Evolutionary conservation across 2,888 invertebrate species (phyloP).

Genomic region (Meandrusa payeni): DNA sequence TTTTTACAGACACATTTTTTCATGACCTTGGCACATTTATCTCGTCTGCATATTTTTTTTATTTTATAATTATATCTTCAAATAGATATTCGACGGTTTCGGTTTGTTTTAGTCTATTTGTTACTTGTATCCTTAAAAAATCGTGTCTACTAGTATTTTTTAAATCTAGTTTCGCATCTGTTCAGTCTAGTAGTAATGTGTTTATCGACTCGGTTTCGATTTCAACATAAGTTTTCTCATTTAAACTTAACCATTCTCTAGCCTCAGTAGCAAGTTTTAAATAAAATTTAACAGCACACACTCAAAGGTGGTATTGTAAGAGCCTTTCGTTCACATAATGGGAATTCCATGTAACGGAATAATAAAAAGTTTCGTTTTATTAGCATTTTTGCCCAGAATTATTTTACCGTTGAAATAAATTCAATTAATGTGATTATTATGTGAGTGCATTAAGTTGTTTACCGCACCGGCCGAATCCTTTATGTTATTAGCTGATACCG

Average conservation of each 20-base stretch:
- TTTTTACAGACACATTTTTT: no score
- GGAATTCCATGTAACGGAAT: slow-evolving; percentile 8
- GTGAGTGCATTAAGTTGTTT: no score
- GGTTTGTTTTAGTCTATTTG: no score
- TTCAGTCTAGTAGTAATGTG: background rate
- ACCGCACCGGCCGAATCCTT: no score
- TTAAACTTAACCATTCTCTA: slow-evolving; percentile 22
- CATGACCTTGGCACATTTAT: no score
- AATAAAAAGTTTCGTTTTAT: slow-evolving; percentile 14
- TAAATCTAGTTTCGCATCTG: slow-evolving; percentile 1
- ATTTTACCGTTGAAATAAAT: slow-evolving; percentile 1
- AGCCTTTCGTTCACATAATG: slow-evolving; percentile 16
- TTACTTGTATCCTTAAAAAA: no score
- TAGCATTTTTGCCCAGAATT: slow-evolving; percentile 6
- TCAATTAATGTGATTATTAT: background rate
- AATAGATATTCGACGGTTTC: no score
- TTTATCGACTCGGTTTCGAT: slow-evolving; percentile 1
- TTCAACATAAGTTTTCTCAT: slow-evolving; percentile 22
- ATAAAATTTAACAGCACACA: slow-evolving; percentile 23
- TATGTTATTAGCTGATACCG: no score
- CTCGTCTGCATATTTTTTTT: no score
- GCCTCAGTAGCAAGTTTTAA: slow-evolving; percentile 19
- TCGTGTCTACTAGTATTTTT: no score
- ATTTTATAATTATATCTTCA: no score
- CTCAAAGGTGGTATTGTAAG: slow-evolving; percentile 4